phyloP scores from a whole-genome alignment of 2,888 invertebrate genomes.

The Capitulum mitella region DNA sequence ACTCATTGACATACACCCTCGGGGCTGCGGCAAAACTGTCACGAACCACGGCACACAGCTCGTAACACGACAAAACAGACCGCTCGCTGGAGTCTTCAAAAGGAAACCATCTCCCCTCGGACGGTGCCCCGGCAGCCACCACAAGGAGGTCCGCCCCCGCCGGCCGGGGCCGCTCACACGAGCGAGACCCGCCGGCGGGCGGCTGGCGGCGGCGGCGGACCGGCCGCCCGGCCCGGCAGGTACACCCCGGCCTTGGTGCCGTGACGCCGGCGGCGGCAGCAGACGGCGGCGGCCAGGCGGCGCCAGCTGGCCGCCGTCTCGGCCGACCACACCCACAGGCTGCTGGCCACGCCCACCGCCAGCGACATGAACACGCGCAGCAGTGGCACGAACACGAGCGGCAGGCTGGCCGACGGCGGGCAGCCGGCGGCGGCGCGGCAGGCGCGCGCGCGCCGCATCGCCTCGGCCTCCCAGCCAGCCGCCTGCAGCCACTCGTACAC shows the following conservation, averaged over 20 bases:
- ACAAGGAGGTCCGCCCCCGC: too few species aligned
- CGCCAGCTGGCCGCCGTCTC: constrained; percentile 75
- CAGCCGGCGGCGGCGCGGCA: constrained; percentile 44
- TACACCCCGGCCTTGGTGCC: constrained; percentile 53
- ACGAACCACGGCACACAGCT: too few species aligned
- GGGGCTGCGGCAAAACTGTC: too few species aligned
- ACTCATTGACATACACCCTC: too few species aligned
- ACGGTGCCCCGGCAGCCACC: too few species aligned
- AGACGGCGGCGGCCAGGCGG: neutral
- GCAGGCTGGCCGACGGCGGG: constrained; percentile 35
- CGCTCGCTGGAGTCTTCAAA: too few species aligned
- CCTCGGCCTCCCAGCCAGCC: constrained; percentile 47
- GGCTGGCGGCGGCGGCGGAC: constrained; percentile 79
- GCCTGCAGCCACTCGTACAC: constrained; percentile 72
- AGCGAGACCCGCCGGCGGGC: too few species aligned
- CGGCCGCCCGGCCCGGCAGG: constrained; percentile 83
- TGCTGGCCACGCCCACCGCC: constrained; percentile 92
- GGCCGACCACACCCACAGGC: constrained; percentile 95
- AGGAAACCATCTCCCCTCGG: too few species aligned
- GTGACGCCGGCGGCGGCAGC: constrained; percentile 5
- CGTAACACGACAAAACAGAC: too few species aligned
- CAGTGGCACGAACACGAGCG: constrained; percentile 72
- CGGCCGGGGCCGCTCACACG: too few species aligned
- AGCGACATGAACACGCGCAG: constrained; percentile 84
- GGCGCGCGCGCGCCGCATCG: constrained; percentile 57